Percentiles rank a stretch among this genome's conserved stretches.
phyloP scores from a whole-genome alignment of 2,888 invertebrate genomes.

The Laspeyria flexula region DNA sequence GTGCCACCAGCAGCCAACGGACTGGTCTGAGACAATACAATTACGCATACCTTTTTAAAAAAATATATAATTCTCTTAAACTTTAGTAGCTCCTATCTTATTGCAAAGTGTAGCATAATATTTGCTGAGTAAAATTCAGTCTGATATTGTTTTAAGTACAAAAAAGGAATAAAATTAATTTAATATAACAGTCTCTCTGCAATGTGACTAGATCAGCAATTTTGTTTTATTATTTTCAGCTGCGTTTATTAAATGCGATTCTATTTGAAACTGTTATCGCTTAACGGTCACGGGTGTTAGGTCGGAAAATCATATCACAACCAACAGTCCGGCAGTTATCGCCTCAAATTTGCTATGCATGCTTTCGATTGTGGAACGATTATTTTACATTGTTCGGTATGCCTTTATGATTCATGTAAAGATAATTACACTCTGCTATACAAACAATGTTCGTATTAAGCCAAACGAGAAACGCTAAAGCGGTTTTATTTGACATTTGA shows the following conservation, averaged over 20 bases:
- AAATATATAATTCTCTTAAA: no score
- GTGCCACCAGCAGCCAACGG: no score
- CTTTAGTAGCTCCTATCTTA: no score
- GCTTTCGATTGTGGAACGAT: conserved; percentile 47
- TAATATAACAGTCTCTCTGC: not conserved
- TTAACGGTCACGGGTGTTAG: conserved; percentile 6
- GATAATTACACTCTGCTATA: conserved; percentile 52
- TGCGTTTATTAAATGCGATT: not conserved
- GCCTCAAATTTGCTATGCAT: conserved; percentile 31
- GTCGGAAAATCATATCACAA: conserved; percentile 29
- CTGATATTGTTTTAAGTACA: no score
- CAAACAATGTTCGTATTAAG: conserved; percentile 30
- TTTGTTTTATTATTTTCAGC: not conserved
- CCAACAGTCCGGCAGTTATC: conserved; percentile 26
- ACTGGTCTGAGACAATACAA: no score
- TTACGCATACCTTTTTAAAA: no score
- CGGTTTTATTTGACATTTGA: conserved; percentile 50
- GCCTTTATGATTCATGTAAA: conserved; percentile 47
- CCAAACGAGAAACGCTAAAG: conserved; percentile 22
- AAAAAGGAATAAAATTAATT: no score
- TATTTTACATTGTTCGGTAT: conserved; percentile 42
- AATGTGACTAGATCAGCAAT: not conserved
- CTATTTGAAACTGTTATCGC: not conserved
- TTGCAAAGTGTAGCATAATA: no score
- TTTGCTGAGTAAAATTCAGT: no score